These are phyloP conservation scores for Dione juno DNA, from an alignment of 2,888 invertebrate species.

Conservation along the genomic window DNA sequence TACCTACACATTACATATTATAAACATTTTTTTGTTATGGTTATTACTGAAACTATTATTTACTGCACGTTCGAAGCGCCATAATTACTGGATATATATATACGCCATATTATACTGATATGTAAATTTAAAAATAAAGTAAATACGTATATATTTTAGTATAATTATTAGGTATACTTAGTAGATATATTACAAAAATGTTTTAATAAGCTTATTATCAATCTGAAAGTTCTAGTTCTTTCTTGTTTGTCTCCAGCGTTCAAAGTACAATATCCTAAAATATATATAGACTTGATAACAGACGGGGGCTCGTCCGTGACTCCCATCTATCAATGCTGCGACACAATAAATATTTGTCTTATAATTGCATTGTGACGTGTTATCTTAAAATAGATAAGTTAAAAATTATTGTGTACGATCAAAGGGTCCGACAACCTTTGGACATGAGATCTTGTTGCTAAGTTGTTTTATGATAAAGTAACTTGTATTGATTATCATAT, in stretches of 20 bases:
- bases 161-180: no score
- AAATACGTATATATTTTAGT: no score
- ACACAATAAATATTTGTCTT: conserved; percentile 74
- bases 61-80: no score
- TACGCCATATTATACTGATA: no score
- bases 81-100: no score
- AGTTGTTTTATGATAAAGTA: conserved; percentile 37
- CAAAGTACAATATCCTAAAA: conserved; percentile 40
- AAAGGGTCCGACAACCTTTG: conserved; percentile 58
- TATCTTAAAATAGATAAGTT: conserved; percentile 48
- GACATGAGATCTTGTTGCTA: conserved; percentile 45
- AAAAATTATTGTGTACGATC: conserved; percentile 47
- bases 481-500: neutral
- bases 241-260: conserved; percentile 9
- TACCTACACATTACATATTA: no score
- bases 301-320: conserved; percentile 81
- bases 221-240: conserved; percentile 15
- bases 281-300: conserved; percentile 58
- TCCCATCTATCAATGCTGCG: conserved; percentile 67
- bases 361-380: conserved; percentile 71
- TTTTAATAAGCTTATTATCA: neutral
- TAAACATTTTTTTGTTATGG: no score
- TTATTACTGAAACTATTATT: no score
- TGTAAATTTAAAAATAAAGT: no score
- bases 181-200: no score